These are phyloP conservation scores for Spialia ferax DNA, from an alignment of 2,888 invertebrate genomes.

Conservation along the genomic window DNA sequence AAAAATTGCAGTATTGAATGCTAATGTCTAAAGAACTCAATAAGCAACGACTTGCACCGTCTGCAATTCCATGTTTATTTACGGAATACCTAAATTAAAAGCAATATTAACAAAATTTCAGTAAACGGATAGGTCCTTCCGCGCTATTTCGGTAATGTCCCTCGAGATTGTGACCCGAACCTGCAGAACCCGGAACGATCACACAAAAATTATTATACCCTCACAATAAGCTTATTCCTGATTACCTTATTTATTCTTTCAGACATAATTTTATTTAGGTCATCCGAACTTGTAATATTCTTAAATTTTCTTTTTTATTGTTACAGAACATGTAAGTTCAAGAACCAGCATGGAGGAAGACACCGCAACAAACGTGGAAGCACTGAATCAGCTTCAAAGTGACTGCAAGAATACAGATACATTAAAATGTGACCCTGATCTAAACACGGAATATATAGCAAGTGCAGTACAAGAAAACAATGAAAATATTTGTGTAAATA, in stretches of 20 bases:
- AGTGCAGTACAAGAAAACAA: constrained; percentile 51
- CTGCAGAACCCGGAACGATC: constrained; percentile 52
- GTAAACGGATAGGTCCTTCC: constrained; percentile 56
- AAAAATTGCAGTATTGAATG: constrained; percentile 21
- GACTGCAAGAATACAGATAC: constrained; percentile 56
- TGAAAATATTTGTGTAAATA: constrained; percentile 55
- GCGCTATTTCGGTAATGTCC: constrained; percentile 68
- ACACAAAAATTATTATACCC: constrained; percentile 61
- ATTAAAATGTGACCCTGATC: constrained; percentile 49
- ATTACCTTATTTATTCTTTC: constrained; percentile 58
- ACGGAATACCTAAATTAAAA: constrained; percentile 12
- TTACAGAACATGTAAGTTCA: constrained; percentile 82
- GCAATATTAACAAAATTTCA: constrained; percentile 48
- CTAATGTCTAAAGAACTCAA: constrained; percentile 23
- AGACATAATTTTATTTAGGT: too few species aligned
- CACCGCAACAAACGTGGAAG: constrained; percentile 57
- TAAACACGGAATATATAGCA: constrained; percentile 52
- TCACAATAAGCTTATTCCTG: constrained; percentile 60
- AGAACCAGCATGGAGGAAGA: constrained; percentile 73
- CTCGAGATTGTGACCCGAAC: constrained; percentile 60
- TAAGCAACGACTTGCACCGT: constrained; percentile 2
- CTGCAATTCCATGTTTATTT: constrained; percentile 7
- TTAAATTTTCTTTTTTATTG: constrained; percentile 56
- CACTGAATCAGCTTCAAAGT: constrained; percentile 51
- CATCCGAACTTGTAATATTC: constrained; percentile 6